Evolutionary conservation across 2,113 vertebrate genomes (phyloP).

Genomic region (Paramormyrops kingsleyae): DNA sequence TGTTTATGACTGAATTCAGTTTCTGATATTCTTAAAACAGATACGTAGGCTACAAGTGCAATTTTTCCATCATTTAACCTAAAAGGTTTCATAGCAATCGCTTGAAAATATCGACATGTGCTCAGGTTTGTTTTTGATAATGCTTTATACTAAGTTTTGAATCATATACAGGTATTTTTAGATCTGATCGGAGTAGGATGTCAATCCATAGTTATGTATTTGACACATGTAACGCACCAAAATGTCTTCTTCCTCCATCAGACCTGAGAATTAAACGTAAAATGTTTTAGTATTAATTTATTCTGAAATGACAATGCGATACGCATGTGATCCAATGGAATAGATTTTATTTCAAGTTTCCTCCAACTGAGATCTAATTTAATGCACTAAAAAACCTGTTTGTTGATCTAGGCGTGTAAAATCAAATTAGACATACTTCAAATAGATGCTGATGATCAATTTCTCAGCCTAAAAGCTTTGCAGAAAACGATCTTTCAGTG

Average conservation of each 20-base stretch:
- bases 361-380: neutral
- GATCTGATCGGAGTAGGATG: neutral
- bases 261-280: neutral
- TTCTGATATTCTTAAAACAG: neutral
- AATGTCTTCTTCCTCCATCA: neutral
- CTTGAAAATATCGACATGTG: neutral
- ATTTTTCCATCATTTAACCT: neutral
- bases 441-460: conserved; percentile 24
- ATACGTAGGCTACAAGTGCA: neutral
- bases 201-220: neutral
- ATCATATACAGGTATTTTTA: neutral
- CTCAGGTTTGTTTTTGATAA: neutral
- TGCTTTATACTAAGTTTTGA: neutral
- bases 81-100: neutral
- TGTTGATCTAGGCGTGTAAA: neutral
- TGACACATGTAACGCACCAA: neutral
- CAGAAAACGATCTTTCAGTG: conserved; percentile 42
- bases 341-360: conserved; percentile 1
- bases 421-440: neutral
- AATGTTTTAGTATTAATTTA: neutral
- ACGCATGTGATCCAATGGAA: neutral
- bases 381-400: neutral
- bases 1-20: neutral
- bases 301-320: neutral
- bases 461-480: conserved; percentile 44